Percentiles rank a stretch among this genome's conserved stretches.
These are phyloP conservation scores for Megalonaias nervosa DNA, from an alignment of 1,140 invertebrate genomes.

Conservation along the genomic window DNA sequence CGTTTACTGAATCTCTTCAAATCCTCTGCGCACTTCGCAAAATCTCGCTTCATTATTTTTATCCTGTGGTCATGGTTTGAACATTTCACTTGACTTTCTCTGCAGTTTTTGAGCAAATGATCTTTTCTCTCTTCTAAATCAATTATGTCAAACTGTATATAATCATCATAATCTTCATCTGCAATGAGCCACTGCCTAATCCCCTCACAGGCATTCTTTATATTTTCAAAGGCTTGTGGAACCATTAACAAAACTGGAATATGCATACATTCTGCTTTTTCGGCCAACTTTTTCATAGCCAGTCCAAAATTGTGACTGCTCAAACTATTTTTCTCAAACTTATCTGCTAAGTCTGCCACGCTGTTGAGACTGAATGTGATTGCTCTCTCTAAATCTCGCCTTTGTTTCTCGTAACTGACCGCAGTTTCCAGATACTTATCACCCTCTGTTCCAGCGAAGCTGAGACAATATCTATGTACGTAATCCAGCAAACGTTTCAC, in stretches of 20 bases:
- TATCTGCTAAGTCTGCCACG: constrained; percentile 41
- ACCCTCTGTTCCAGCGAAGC: constrained; percentile 43
- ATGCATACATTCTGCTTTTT: constrained; percentile 37
- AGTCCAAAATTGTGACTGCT: constrained; percentile 43
- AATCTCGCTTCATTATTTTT: constrained; percentile 38
- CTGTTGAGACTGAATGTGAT: constrained; percentile 42
- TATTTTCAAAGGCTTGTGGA: constrained; percentile 50
- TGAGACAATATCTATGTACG: constrained; percentile 52
- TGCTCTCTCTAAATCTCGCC: constrained; percentile 41
- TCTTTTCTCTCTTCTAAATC: constrained; percentile 48
- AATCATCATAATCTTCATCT: constrained; percentile 49
- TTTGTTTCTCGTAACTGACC: constrained; percentile 55
- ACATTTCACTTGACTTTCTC: constrained; percentile 43
- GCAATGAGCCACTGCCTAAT: constrained; percentile 52
- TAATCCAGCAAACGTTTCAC: constrained; percentile 42
- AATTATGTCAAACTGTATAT: constrained; percentile 46
- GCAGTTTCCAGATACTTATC: constrained; percentile 53
- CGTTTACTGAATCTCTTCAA: constrained; percentile 40
- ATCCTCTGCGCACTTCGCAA: constrained; percentile 34
- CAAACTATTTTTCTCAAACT: constrained; percentile 49
- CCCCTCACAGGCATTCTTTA: constrained; percentile 48
- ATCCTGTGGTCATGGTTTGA: constrained; percentile 49
- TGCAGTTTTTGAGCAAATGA: constrained; percentile 22
- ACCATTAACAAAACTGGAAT: constrained; percentile 52
- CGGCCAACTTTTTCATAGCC: constrained; percentile 41